These are phyloP conservation scores for Hippopotamus amphibius DNA, from an alignment of 2,113 vertebrate species.

Conservation along the genomic window DNA sequence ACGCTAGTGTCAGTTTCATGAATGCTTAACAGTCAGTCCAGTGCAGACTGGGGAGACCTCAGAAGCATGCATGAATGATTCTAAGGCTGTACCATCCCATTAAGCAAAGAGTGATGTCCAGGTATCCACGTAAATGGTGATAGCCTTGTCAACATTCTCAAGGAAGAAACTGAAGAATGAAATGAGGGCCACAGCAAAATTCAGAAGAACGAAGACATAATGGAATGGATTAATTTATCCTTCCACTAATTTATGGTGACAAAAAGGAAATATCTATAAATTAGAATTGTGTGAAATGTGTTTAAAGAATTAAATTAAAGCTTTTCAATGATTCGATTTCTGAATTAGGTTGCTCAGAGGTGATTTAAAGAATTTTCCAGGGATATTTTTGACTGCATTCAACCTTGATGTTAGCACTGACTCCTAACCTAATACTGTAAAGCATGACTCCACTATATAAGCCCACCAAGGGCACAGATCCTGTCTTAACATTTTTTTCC, in stretches of 20 bases:
- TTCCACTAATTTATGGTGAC: not conserved
- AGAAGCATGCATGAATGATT: not conserved
- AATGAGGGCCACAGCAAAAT: not conserved
- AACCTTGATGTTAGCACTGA: slow-evolving; percentile 4
- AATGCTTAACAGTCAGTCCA: not conserved
- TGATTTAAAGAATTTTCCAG: not conserved
- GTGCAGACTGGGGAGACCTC: not conserved
- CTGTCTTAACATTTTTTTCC: not conserved
- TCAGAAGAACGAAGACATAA: not conserved
- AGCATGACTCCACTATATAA: not conserved
- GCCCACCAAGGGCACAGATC: not conserved
- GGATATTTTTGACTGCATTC: not conserved
- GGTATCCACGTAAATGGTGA: not conserved
- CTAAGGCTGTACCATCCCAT: not conserved
- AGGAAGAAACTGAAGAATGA: not conserved
- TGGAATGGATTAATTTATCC: not conserved
- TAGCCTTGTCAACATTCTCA: not conserved
- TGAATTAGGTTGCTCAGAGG: not conserved
- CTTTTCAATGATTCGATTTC: not conserved
- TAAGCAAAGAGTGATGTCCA: not conserved
- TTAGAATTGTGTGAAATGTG: not conserved
- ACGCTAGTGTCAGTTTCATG: not conserved
- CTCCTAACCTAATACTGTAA: not conserved
- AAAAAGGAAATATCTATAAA: not conserved
- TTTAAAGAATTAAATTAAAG: slow-evolving; percentile 1